Base-by-base conservation (phyloP, 2,797 vertebrate genomes). In the Bradypus variegatus region DNA sequence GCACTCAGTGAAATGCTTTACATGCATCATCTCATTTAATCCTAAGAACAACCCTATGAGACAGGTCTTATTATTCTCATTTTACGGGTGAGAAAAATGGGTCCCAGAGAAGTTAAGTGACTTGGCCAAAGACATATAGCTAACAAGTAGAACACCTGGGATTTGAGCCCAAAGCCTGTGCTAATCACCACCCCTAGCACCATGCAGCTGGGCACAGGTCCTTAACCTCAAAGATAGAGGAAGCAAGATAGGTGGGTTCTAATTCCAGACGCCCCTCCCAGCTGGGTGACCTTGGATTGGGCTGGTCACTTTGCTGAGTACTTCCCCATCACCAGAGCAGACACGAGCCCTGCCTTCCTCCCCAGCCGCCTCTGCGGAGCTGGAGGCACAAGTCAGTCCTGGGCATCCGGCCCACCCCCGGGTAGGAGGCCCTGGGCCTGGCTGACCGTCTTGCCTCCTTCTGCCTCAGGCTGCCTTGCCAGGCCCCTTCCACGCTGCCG, bases 391-490 rank as follows among this genome's bases (percentile, higher is more conserved):
- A 13, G n/a, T n/a, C n/a, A n/a, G n/a, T 7, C 18, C 75, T 8
- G 38, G 55, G 50, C 38, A 31, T 69, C 31, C n/a, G 73, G 50
- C 23, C 38, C 21, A 0, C 33, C 13, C 25, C 88, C 55, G 38
- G 36, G 36, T 19, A 25, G 19, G 15, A 11, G 38, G 77, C 31
- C 92, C 58, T 12, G 38, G 21, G 12, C 14, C 86, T 48, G 78
- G 69, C 81, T 93, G 33, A 77, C 33, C 8, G 0, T 33, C 65
- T 36, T 79, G 5, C 23, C 2, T n/a, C 0, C 15, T 4, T 50
- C 36, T 48, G 7, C 94, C 91, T 65, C 96, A 98, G 97, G 88
- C 18, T 33, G 3, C 64, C 36, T 75, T 23, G 2, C 41, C 72
- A 70, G 72, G 29, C 48, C 2, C 41, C 1, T 91, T 50, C 48